Evolutionary conservation across 2,113 vertebrate genomes (phyloP).

Genomic region (Leucopternis melanops): DNA sequence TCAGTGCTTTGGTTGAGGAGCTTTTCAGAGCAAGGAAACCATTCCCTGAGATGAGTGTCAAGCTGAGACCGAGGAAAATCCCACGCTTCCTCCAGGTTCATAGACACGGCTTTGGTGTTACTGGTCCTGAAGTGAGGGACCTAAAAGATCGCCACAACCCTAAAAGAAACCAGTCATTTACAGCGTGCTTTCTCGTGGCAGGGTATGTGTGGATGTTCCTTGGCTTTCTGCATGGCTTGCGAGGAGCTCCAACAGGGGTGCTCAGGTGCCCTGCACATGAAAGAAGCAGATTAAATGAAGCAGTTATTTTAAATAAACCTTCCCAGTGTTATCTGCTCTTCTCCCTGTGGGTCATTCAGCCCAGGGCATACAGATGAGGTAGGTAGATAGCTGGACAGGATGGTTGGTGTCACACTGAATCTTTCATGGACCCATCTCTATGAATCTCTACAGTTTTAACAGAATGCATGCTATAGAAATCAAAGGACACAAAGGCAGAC

Average conservation of each 20-base stretch:
- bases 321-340: background rate
- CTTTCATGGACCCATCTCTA: background rate
- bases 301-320: background rate
- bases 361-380: background rate
- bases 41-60: background rate
- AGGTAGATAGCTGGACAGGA: background rate
- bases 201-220: background rate
- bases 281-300: background rate
- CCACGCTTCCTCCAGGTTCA: background rate
- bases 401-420: background rate
- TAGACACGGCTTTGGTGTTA: accelerated
- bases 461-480: no score
- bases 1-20: background rate
- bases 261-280: background rate
- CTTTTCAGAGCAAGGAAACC: background rate
- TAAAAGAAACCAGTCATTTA: background rate
- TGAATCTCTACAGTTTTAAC: no score
- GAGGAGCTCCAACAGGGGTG: background rate
- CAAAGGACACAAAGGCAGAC: no score
- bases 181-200: background rate
- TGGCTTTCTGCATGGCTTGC: background rate
- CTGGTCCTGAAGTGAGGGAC: background rate
- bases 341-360: background rate
- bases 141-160: background rate
- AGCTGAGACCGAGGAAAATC: background rate